Percentiles rank a stretch among this genome's conserved stretches.
These are phyloP conservation scores for Temnothorax rugatulus DNA, from an alignment of 2,888 invertebrate species.

Conservation along the genomic window DNA sequence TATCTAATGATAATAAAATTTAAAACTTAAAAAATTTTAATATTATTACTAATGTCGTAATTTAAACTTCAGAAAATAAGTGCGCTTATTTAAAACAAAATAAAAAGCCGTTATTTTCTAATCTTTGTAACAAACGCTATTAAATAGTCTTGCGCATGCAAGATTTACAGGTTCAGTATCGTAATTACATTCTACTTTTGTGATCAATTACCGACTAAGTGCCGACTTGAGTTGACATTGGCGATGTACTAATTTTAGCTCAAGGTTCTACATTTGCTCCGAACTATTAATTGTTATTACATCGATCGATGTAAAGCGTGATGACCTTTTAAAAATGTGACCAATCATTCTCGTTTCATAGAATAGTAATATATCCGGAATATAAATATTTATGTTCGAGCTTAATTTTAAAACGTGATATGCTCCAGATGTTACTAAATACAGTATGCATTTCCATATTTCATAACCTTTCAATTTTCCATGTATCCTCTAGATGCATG, in stretches of 20 bases:
- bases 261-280: not conserved
- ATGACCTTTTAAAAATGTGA: not conserved
- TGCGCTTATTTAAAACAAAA: not conserved
- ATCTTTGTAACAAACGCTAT: not conserved
- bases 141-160: not conserved
- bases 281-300: conserved; percentile 19
- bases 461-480: not conserved
- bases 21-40: not conserved
- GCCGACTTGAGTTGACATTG: not conserved
- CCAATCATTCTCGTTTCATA: not conserved
- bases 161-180: conserved; percentile 4
- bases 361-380: not conserved
- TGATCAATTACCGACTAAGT: not conserved
- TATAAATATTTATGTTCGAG: not conserved
- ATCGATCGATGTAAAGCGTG: conserved; percentile 26
- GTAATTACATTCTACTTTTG: conserved; percentile 16
- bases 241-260: conserved; percentile 24
- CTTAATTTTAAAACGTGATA: not conserved
- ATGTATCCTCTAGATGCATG: not conserved
- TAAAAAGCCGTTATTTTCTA: not conserved
- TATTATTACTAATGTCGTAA: not conserved
- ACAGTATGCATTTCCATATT: not conserved
- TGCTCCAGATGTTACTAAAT: not conserved
- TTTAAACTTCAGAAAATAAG: not conserved
- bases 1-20: not conserved